Conservation (phyloP, 2,797 vertebrate species). For the Tamandua tetradactyla region DNA sequence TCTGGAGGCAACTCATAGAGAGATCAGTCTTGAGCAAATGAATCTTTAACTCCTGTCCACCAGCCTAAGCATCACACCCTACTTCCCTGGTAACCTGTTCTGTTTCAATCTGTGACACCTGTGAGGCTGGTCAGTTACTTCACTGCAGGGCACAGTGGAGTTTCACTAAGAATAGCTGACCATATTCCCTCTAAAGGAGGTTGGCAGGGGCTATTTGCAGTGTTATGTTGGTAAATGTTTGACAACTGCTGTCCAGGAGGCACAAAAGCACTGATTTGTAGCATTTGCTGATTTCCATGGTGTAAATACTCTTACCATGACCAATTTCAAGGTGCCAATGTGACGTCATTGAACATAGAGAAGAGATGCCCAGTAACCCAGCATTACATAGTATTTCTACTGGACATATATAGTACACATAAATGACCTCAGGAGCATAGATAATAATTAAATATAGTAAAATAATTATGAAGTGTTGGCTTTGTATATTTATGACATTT, state of each 20-base stretch:
- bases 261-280: neutral
- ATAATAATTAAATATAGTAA: neutral
- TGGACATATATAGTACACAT: neutral
- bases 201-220: neutral
- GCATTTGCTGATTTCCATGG: neutral
- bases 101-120: neutral
- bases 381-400: neutral
- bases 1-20: neutral
- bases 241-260: neutral
- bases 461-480: neutral
- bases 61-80: neutral
- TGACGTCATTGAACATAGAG: neutral
- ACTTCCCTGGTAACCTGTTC: neutral
- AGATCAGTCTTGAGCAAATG: neutral
- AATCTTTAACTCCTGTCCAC: neutral
- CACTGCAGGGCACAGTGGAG: neutral
- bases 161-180: neutral
- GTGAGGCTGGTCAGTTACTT: neutral
- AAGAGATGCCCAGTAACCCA: neutral
- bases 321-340: neutral
- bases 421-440: neutral
- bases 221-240: neutral
- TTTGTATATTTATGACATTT: conserved; percentile 22
- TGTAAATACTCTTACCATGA: neutral
- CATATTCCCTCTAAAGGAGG: neutral